Conservation (phyloP, 2,888 invertebrate species). For the Trichacis sp. region DNA sequence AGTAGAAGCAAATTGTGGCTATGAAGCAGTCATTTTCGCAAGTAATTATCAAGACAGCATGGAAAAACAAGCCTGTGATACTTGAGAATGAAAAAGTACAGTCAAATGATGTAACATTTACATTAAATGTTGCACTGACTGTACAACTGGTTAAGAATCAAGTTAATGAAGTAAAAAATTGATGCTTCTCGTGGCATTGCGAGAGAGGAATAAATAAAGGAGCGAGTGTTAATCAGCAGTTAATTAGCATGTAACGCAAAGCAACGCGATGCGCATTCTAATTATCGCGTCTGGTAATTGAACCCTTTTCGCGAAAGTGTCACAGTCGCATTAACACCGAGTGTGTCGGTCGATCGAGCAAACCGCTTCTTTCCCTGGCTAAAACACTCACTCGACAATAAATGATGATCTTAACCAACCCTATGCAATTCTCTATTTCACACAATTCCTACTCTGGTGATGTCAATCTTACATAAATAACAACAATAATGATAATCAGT, state of each 20-base stretch:
- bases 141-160: too few relatives aligned
- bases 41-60: too few relatives aligned
- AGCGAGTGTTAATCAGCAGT: too few relatives aligned
- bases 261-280: constrained; percentile 45
- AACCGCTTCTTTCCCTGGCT: constrained; percentile 39
- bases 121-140: too few relatives aligned
- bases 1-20: too few relatives aligned
- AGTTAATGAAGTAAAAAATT: too few relatives aligned
- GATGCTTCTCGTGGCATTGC: too few relatives aligned
- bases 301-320: constrained; percentile 38
- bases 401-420: constrained; percentile 43
- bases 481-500: constrained; percentile 59
- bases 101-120: too few relatives aligned
- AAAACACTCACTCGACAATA: constrained; percentile 33
- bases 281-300: constrained; percentile 45
- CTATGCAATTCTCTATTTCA: constrained; percentile 38
- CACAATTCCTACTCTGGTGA: constrained; percentile 39
- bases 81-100: too few relatives aligned
- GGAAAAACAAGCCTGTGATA: too few relatives aligned
- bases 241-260: constrained; percentile 35
- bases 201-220: too few relatives aligned
- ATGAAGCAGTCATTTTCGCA: too few relatives aligned
- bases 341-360: constrained; percentile 35
- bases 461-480: constrained; percentile 44
- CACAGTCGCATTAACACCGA: constrained; percentile 45